phyloP scores from a whole-genome alignment of 1,140 invertebrate species.

The Drosophila punjabiensis region DNA sequence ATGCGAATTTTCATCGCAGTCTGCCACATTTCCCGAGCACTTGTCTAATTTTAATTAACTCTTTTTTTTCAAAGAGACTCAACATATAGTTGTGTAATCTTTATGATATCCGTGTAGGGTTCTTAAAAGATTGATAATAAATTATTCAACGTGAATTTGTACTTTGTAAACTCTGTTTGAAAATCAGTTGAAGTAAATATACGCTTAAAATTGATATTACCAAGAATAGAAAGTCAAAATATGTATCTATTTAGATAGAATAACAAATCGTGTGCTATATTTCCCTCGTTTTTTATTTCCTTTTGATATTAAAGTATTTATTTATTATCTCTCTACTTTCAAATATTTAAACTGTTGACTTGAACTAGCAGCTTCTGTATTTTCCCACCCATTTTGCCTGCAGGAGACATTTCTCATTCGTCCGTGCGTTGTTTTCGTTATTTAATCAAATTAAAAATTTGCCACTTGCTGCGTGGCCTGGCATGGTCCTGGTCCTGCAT shows the following conservation, averaged over 20 bases:
- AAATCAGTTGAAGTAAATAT: neutral
- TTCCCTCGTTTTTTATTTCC: no score
- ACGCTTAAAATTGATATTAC: neutral
- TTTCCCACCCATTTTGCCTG: neutral
- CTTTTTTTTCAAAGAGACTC: constrained; percentile 44
- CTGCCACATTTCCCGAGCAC: constrained; percentile 70
- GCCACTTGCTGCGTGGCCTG: constrained; percentile 53
- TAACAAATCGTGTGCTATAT: neutral
- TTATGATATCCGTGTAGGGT: neutral
- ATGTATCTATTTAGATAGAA: neutral
- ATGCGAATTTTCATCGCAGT: constrained; percentile 66
- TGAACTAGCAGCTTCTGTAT: neutral
- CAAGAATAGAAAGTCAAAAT: neutral
- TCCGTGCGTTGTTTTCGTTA: constrained; percentile 37
- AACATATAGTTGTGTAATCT: constrained; percentile 22
- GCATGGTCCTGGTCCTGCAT: constrained; percentile 38
- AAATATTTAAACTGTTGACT: constrained; percentile 11
- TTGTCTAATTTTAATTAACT: constrained; percentile 81
- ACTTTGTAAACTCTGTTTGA: no score
- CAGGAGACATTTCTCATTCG: constrained; percentile 39
- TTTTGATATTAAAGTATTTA: neutral
- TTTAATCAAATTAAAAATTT: constrained; percentile 63
- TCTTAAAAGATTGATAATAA: neutral
- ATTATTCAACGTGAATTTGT: no score
- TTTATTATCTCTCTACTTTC: no score